Percentiles rank a stretch among this genome's conserved stretches.
These are phyloP conservation scores for Tribolium freemani DNA, from an alignment of 2,888 invertebrate genomes.

Conservation along the genomic window DNA sequence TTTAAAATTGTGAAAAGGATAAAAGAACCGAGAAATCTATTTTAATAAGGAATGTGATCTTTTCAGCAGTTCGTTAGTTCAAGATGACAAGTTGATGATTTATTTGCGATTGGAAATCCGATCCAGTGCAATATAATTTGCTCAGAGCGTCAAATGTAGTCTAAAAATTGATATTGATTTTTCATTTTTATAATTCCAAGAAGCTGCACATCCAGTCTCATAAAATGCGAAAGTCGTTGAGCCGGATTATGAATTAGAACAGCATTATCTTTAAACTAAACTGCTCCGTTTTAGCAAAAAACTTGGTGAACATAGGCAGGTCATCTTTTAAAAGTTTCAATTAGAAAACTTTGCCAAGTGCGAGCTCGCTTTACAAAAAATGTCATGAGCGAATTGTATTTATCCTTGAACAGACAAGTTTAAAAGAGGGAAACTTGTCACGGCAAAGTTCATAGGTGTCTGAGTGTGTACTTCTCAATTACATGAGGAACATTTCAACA, in stretches of 20 bases:
- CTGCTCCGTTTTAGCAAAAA: neutral
- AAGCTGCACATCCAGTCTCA: neutral
- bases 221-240: slow-evolving; percentile 4
- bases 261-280: neutral
- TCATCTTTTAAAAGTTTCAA: slow-evolving; percentile 3
- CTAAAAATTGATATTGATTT: slow-evolving; percentile 18
- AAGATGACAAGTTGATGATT: neutral
- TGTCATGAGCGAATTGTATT: neutral
- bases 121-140: neutral
- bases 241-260: neutral
- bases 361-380: neutral
- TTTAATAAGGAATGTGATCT: neutral
- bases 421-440: slow-evolving; percentile 4
- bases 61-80: neutral
- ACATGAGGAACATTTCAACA: slow-evolving; percentile 14
- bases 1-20: neutral
- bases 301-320: neutral
- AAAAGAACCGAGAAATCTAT: neutral
- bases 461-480: slow-evolving; percentile 4
- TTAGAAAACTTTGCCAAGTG: slow-evolving; percentile 7
- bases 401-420: slow-evolving; percentile 2
- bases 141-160: slow-evolving; percentile 7
- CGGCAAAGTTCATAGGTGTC: neutral
- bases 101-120: neutral
- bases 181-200: neutral